Evolutionary conservation across 2,888 invertebrate genomes (phyloP).

Genomic region (Stenurella melanura): DNA sequence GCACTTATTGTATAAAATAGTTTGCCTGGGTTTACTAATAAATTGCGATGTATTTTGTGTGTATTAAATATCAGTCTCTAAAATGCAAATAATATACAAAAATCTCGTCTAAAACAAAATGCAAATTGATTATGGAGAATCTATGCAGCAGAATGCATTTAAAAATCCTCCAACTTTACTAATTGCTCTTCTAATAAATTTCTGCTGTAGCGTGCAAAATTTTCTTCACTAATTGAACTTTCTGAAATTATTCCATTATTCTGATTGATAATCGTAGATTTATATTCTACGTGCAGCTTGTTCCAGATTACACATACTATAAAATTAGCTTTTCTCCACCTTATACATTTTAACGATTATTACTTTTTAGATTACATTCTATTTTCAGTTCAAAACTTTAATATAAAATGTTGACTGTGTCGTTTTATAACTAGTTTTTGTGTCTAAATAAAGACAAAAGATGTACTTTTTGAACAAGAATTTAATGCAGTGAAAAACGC

Average conservation of each 20-base stretch:
- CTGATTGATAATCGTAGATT: slow-evolving; percentile 54
- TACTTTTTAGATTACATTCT: slow-evolving; percentile 39
- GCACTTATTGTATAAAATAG: no score
- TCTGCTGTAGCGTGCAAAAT: slow-evolving; percentile 41
- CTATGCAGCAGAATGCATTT: not conserved
- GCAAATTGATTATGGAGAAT: slow-evolving; percentile 14
- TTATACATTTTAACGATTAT: slow-evolving; percentile 32
- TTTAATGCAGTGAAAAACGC: not conserved
- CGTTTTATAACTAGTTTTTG: not conserved
- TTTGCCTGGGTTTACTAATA: no score
- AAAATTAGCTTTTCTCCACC: slow-evolving; percentile 42
- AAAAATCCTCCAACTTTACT: slow-evolving; percentile 30
- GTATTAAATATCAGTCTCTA: not conserved
- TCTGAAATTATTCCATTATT: slow-evolving; percentile 49
- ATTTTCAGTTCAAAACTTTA: slow-evolving; percentile 4
- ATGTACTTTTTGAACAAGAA: not conserved
- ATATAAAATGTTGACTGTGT: not conserved
- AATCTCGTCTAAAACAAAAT: not conserved
- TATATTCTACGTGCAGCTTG: slow-evolving; percentile 47
- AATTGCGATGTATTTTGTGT: not conserved
- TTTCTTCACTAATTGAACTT: slow-evolving; percentile 48
- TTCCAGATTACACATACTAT: slow-evolving; percentile 48
- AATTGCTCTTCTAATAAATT: slow-evolving; percentile 47
- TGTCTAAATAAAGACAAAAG: not conserved
- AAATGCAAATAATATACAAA: not conserved